Base-by-base conservation (phyloP, 1,140 invertebrate species). In the Heliconius eleuchia region DNA sequence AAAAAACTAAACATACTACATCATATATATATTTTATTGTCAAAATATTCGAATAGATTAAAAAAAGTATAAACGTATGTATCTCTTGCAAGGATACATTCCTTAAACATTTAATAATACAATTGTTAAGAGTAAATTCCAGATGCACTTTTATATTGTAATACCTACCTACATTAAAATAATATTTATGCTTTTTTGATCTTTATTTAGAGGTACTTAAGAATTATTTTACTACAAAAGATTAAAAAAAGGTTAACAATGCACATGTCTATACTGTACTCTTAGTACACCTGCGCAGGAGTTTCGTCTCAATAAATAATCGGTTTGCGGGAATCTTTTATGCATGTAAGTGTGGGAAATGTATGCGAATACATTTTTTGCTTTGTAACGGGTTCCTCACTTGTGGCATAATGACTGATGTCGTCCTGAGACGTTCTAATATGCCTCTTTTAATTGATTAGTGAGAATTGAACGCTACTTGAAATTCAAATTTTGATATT, bases 281-380 rank as follows among this genome's bases (percentile, higher is more conserved):
- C 18, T 71, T 73, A 80, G 79, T 80, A 76, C 89, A 90, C 85
- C 89, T 90, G 87, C 87, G 79, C 80, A 50, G 77, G 77, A 83
- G 77, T 75, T 75, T 78, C 77, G 57, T 66, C 80, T 75, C 42
- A 82, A 74, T 76, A 84, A 83, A 79, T 73, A 66, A 75, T 60
- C 74, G 75, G 77, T 80, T 85, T 84, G 83, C 84, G 85, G 78
- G 86, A 84, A 85, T 84, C 82, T 83, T 76, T 84, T 87, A 86
- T 86, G 84, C 79, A 80, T 77, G 55, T 57, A 57, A 82, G 76
- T 86, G 86, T 88, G 88, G 85, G 87, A 89, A 88, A 80, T 80
- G 80, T 80, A 81, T 81, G 75, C 76, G 71, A 79, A 71, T 82
- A 82, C 83, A 71, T 78, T 83, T 87, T 85, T 84, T 84, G 79